Evolutionary conservation across 2,888 invertebrate genomes (phyloP), one percentile per base, ranked within the genome.

Genomic region (Tyria jacobaeae): DNA sequence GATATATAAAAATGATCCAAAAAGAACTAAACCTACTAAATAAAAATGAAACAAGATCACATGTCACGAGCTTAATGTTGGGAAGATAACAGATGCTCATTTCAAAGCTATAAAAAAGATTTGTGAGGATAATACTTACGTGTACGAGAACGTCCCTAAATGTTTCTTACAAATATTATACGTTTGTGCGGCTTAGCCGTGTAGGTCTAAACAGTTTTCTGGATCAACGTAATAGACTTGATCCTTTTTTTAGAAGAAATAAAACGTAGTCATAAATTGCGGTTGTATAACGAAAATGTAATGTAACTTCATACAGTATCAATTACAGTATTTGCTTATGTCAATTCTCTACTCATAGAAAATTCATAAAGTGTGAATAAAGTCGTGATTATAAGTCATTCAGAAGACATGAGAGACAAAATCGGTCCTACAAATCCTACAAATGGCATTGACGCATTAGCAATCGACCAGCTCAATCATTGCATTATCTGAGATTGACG

Each of bases 91-190:
- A 64, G 62, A 57, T 68, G 62, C 48, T 62, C 56, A 64, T 70
- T 64, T 53, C 57, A 59, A 62, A 62, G 54, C 39, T 27, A 68
- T 68, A 66, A 71, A 60, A 68, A 67, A 61, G 66, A 69, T 76
- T 70, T 68, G 57, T 64, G 50, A 53, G 62, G 67, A 71, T 39
- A 62, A 73, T 57, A 50, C 31, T 31, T 55, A 63, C 44, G 37
- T 37, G 48, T 24, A 31, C 34, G 47, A 25, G 25, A 52, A 56
- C 35, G 25, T 50, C 2, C 24, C 41, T 35, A 62, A 70, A 63
- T 52, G 41, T 63, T 63, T 51, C 17, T 48, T 49, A 67, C 59
- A 63, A 61, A 56, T 41, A 12, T 64, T 39, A 50, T 52, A 21
- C 41, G 52, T 17, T 31, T 17, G n/a, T 17, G 12, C 21, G 52